phyloP scores from a whole-genome alignment of 2,797 vertebrate genomes.

The Tinamus major region DNA sequence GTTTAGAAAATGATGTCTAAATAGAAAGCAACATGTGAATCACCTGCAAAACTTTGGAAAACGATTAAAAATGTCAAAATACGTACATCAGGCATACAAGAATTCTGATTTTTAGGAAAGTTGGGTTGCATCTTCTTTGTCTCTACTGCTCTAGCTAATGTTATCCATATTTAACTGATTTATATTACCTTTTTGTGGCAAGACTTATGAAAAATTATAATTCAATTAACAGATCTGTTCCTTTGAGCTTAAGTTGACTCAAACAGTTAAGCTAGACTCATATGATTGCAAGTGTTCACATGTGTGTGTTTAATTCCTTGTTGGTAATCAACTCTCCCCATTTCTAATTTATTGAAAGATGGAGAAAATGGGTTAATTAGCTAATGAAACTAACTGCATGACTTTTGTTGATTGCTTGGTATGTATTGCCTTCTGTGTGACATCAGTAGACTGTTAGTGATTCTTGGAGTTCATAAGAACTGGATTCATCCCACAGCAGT shows the following conservation, averaged over 20 bases:
- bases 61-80: neutral
- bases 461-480: neutral
- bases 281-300: neutral
- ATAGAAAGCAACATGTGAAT: neutral
- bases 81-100: neutral
- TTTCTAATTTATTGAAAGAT: neutral
- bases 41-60: neutral
- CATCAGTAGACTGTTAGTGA: neutral
- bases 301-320: neutral
- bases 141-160: neutral
- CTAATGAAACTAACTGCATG: neutral
- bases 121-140: neutral
- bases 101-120: neutral
- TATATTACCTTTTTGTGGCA: neutral
- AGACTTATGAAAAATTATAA: neutral
- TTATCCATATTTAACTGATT: neutral
- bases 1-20: neutral
- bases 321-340: neutral
- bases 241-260: neutral
- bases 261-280: neutral
- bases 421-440: neutral
- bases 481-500: neutral
- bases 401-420: neutral
- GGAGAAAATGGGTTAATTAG: neutral
- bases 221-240: neutral